These are phyloP conservation scores for Tolmerus cingulatus DNA, from an alignment of 2,888 invertebrate species.

Conservation along the genomic window DNA sequence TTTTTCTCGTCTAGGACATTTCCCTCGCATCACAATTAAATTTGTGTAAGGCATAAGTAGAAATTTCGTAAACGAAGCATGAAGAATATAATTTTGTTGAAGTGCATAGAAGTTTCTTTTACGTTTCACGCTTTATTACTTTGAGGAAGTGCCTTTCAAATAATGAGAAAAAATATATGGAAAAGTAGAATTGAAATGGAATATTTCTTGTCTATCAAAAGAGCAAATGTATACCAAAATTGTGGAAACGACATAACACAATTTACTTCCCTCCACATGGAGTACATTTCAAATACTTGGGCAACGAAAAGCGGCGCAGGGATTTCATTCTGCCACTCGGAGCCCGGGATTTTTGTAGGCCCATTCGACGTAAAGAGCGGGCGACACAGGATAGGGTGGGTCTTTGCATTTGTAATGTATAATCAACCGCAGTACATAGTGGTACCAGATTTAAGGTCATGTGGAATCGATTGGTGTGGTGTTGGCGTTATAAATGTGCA, in stretches of 20 bases:
- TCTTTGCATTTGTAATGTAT: not conserved
- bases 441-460: constrained; percentile 37
- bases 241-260: not conserved
- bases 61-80: not conserved
- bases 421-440: constrained; percentile 23
- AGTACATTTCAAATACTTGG: not conserved
- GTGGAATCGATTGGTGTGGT: constrained; percentile 26
- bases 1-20: not conserved
- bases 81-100: not conserved
- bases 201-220: not conserved
- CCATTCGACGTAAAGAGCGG: not conserved
- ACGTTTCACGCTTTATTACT: not conserved
- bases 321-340: not conserved
- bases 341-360: not conserved
- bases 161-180: not conserved
- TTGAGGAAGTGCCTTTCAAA: not conserved
- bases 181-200: not conserved
- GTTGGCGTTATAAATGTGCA: not conserved
- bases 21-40: not conserved
- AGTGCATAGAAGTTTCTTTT: not conserved
- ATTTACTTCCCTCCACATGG: not conserved
- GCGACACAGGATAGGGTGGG: not conserved
- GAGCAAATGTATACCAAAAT: not conserved
- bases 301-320: not conserved
- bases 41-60: not conserved